These are phyloP conservation scores for Festucalex cinctus DNA, from an alignment of 2,113 vertebrate species.

Conservation along the genomic window DNA sequence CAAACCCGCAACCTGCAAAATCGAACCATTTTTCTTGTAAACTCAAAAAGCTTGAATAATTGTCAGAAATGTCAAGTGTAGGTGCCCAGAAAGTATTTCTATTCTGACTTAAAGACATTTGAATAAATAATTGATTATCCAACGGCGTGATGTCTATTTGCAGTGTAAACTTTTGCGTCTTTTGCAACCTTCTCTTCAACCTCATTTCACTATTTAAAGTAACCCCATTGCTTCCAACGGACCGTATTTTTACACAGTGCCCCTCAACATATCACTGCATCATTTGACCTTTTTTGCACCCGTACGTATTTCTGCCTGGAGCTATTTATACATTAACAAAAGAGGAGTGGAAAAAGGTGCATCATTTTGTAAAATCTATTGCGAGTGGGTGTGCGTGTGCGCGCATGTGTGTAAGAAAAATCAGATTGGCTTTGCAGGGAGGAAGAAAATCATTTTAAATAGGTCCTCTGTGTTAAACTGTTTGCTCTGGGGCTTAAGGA, in stretches of 20 bases:
- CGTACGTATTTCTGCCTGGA: conserved; percentile 33
- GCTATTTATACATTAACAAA: conserved; percentile 53
- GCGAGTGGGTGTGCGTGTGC: conserved; percentile 2
- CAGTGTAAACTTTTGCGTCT: conserved; percentile 17
- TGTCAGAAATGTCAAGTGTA: not conserved
- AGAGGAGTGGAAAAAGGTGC: conserved; percentile 19
- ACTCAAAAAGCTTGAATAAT: not conserved
- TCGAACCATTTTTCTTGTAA: not conserved
- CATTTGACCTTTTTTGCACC: conserved; percentile 48
- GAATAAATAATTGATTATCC: not conserved
- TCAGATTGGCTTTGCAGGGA: conserved; percentile 60
- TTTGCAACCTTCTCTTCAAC: conserved; percentile 20
- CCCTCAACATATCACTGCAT: conserved; percentile 37
- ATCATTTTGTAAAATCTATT: conserved; percentile 35
- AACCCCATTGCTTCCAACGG: conserved; percentile 10
- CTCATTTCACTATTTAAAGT: conserved; percentile 28
- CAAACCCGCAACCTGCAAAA: too few relatives aligned
- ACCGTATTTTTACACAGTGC: conserved; percentile 31
- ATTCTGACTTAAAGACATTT: not conserved
- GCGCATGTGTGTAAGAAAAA: conserved; percentile 34
- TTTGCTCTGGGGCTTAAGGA: conserved; percentile 69
- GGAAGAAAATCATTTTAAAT: conserved; percentile 70
- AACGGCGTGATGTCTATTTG: not conserved
- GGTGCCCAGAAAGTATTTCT: not conserved
- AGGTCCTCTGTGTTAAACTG: conserved; percentile 72